These are phyloP conservation scores for Gallinago solitaria DNA, from an alignment of 2,797 vertebrate genomes.

Conservation along the genomic window DNA sequence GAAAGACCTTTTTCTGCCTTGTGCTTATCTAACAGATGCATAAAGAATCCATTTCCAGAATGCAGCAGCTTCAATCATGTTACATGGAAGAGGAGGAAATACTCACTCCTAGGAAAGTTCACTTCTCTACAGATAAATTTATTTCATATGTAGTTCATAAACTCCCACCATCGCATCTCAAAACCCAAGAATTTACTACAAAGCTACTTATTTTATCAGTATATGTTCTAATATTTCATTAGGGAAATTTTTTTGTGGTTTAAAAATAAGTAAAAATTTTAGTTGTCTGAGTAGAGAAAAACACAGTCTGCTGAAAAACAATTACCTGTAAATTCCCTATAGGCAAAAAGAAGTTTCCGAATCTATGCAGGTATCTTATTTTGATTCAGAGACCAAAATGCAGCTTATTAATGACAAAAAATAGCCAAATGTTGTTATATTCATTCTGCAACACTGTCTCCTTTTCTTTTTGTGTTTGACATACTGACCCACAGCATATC, in stretches of 20 bases:
- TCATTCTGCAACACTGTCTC: not conserved
- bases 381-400: not conserved
- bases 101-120: not conserved
- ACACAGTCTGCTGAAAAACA: not conserved
- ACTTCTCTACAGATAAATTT: not conserved
- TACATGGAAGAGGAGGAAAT: not conserved
- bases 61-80: not conserved
- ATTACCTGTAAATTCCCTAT: not conserved
- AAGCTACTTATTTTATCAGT: not conserved
- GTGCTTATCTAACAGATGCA: not conserved
- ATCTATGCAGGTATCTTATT: not conserved
- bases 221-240: not conserved
- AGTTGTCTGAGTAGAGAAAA: not conserved
- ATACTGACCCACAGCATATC: not conserved
- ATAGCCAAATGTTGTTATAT: not conserved
- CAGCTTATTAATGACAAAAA: not conserved
- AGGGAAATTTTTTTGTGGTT: too few species aligned
- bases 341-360: not conserved
- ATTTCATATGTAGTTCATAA: not conserved
- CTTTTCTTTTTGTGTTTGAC: not conserved
- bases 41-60: not conserved
- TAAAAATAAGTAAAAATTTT: not conserved
- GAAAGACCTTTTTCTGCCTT: not conserved
- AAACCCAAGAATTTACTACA: not conserved
- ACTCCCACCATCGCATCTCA: not conserved